Conservation (phyloP, 1,140 invertebrate species). For the Bombus breviceps region DNA sequence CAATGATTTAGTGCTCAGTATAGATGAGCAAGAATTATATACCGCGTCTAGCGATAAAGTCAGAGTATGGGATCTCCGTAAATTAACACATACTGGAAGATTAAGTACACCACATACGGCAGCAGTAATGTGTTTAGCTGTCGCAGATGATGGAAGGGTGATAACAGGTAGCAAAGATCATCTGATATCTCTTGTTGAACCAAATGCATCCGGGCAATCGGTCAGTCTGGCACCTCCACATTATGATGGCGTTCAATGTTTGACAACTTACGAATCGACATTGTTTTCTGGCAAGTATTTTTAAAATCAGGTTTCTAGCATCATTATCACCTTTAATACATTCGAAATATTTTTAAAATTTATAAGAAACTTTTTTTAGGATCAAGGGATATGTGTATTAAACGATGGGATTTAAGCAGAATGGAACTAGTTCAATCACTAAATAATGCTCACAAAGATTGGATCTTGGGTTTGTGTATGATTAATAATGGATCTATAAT, state of each 20-base stretch:
- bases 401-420: conserved; percentile 91
- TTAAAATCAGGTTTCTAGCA: not conserved
- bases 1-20: conserved; percentile 87
- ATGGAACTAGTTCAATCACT: conserved; percentile 89
- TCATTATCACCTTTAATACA: not conserved
- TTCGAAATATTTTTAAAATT: not conserved
- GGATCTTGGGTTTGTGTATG: conserved; percentile 91
- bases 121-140: conserved; percentile 92
- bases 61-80: conserved; percentile 92
- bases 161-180: conserved; percentile 96
- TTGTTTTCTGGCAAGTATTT: conserved; percentile 88
- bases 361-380: conserved; percentile 60
- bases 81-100: conserved; percentile 89
- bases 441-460: conserved; percentile 95
- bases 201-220: conserved; percentile 85
- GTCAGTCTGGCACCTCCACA: conserved; percentile 93
- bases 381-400: conserved; percentile 93
- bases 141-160: conserved; percentile 86
- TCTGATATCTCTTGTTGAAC: conserved; percentile 84
- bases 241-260: conserved; percentile 94
- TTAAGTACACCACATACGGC: conserved; percentile 93
- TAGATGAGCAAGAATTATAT: conserved; percentile 86
- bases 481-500: conserved; percentile 85
- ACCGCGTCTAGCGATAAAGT: conserved; percentile 91
- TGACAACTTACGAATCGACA: conserved; percentile 86